Base-by-base conservation (phyloP, 2,797 vertebrate species). In the Anomalospiza imberbis region DNA sequence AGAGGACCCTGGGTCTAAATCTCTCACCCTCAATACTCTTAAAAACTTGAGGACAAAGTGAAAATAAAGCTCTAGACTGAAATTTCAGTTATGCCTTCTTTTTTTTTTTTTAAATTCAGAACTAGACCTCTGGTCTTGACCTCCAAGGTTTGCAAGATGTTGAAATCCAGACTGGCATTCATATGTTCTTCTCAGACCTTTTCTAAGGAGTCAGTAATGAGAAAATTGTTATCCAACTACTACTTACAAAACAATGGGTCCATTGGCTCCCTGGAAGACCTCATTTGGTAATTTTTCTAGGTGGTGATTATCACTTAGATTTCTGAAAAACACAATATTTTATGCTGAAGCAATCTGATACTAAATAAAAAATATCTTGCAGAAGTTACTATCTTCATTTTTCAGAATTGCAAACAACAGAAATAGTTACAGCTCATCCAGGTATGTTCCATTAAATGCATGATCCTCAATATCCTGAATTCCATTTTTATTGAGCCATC, bases 191-290 rank as follows among this genome's bases (percentile, higher is more conserved):
- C 48, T 76, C 25, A 74, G 28, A 24, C 65, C 12, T 74, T 74
- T 89, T 62, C 55, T 67, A 44, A 47, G 42, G 29, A 85, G 13
- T 51, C n/a, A 88, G 15, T 76, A 54, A 74, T 32, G 70, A 91
- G 61, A 94, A 91, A 83, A 75, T 60, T 16, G 15, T 51, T 51
- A 89, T 40, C 31, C 85, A 85, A 88, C 44, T n/a, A 40, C 65
- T 97, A 98, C 98, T 98, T 97, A 98, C 98, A 98, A 94, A 95
- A 98, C 96, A 84, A 97, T 19, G 2, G 98, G 98, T 47, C 98
- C 98, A 51, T 86, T 97, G 62, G 98, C 97, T 97, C 98, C 98
- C 25, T 96, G 95, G 96, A 98, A 98, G 96, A 98, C 96, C 45
- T 97, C 97, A 73, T 97, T 89, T 48, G 98, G 98, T 61, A 98